Conservation (phyloP, 2,113 vertebrate genomes). For the Hippocampus mohnikei region DNA sequence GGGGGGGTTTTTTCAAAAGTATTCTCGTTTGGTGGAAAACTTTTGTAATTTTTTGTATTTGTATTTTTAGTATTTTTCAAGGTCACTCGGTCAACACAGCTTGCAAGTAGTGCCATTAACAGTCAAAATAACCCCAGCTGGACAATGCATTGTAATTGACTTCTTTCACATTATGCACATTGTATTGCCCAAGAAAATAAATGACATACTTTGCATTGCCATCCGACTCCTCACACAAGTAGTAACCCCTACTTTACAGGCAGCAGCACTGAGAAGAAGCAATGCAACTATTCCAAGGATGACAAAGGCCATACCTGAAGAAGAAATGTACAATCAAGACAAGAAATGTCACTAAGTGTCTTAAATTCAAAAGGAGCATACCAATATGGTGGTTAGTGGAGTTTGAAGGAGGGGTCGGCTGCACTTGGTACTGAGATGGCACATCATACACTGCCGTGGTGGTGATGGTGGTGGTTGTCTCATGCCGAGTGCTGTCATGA, state of each 20-base stretch:
- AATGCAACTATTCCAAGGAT: conserved; percentile 36
- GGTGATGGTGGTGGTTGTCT: not conserved
- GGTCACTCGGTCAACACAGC: no score
- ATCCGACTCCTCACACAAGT: conserved; percentile 1
- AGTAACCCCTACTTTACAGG: conserved; percentile 36
- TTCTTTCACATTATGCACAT: not conserved
- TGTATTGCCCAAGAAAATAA: not conserved
- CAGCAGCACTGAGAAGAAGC: conserved; percentile 38
- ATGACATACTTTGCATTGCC: conserved; percentile 37
- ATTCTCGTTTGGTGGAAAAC: no score
- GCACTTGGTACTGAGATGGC: accelerated
- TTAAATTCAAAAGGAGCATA: conserved; percentile 14
- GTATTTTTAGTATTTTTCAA: no score
- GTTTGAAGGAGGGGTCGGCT: accelerated
- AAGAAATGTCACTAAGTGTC: not conserved
- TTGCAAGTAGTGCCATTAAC: no score
- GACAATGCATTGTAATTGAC: not conserved
- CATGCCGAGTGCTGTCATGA: not conserved
- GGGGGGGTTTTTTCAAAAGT: no score
- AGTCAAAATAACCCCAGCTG: no score
- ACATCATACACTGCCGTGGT: not conserved
- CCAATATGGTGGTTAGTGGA: conserved; percentile 8
- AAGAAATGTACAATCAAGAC: not conserved
- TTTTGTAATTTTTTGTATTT: no score
- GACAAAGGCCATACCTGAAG: conserved; percentile 40